phyloP scores from a whole-genome alignment of 2,113 vertebrate species.

The Actenoides hombroni region DNA sequence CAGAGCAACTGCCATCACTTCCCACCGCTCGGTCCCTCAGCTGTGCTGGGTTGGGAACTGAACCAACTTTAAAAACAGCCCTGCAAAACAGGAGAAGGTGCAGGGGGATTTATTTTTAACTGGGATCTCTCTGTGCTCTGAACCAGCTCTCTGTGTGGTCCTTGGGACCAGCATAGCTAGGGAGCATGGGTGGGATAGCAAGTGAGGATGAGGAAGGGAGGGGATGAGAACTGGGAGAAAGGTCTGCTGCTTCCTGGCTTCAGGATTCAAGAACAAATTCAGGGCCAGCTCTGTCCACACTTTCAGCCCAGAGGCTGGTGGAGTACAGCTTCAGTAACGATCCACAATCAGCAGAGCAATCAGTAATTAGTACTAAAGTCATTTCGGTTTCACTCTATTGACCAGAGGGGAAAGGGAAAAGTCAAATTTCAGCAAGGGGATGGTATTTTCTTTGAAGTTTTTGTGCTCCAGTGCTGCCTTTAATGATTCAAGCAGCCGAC shows the following conservation, averaged over 20 bases:
- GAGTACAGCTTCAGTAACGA: not conserved
- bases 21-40: not conserved
- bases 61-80: slow-evolving; percentile 1
- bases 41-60: not conserved
- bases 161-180: not conserved
- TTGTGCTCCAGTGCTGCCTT: not conserved
- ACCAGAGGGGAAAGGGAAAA: not conserved
- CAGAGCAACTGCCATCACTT: slow-evolving; percentile 5
- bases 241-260: not conserved
- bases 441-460: not conserved
- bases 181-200: not conserved
- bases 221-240: not conserved
- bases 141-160: not conserved
- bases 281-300: not conserved
- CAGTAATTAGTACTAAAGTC: not conserved
- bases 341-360: not conserved
- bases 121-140: not conserved
- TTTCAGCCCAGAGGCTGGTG: not conserved
- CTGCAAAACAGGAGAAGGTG: not conserved
- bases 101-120: slow-evolving; percentile 21
- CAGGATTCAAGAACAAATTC: not conserved
- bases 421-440: not conserved
- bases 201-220: not conserved
- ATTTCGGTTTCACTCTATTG: not conserved
- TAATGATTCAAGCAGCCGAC: not conserved